These are phyloP conservation scores for Sylvilagus floridanus DNA, from an alignment of 2,797 vertebrate species.

Conservation along the genomic window DNA sequence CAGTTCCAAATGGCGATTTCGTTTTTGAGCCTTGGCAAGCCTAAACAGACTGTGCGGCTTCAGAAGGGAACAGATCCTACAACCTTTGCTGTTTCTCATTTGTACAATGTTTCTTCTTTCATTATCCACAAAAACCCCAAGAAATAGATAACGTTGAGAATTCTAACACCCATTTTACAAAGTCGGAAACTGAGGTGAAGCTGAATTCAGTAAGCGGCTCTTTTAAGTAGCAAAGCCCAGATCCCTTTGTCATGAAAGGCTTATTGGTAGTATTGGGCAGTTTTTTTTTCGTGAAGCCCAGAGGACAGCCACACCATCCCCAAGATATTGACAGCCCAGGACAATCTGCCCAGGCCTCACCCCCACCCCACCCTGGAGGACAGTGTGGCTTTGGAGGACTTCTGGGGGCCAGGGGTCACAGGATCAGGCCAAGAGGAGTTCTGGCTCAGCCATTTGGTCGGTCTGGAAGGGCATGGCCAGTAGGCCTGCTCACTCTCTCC, in stretches of 20 bases:
- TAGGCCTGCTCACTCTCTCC: not conserved
- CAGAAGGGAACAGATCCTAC: not conserved
- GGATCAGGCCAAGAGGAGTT: not conserved
- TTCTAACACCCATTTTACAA: slow-evolving; percentile 37
- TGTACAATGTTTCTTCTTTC: slow-evolving; percentile 18
- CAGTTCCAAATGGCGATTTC: not conserved
- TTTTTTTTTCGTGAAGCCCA: not conserved
- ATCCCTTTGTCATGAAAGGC: slow-evolving; percentile 4
- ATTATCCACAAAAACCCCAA: not conserved
- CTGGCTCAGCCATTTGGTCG: not conserved
- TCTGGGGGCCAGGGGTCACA: not conserved
- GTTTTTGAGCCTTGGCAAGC: slow-evolving; percentile 20
- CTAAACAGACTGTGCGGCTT: slow-evolving; percentile 27
- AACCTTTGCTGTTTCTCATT: not conserved
- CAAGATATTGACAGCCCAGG: too few relatives aligned
- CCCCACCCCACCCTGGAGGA: too few relatives aligned
- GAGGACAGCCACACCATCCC: too few relatives aligned
- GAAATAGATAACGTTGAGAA: not conserved
- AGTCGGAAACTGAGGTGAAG: slow-evolving; percentile 27
- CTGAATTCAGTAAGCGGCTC: not conserved
- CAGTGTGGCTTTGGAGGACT: too few relatives aligned
- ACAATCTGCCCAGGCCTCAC: too few relatives aligned
- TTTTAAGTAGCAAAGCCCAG: not conserved
- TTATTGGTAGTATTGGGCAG: not conserved
- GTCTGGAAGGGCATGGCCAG: not conserved